A percentile compares a stretch with the other conserved stretches of the same genome.
phyloP scores from a whole-genome alignment of 2,113 vertebrate genomes.

The Felis chaus region DNA sequence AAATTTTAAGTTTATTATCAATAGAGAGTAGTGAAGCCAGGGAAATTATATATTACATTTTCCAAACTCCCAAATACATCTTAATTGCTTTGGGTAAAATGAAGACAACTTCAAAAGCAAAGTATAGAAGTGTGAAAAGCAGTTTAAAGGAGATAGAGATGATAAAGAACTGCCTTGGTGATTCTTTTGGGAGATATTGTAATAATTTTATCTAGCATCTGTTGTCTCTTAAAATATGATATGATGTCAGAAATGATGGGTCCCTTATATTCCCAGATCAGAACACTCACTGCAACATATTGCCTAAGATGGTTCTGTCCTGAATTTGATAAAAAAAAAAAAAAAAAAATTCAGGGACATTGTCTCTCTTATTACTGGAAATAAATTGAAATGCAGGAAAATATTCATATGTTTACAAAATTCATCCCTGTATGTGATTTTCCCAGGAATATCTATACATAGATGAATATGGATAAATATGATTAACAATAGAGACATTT shows the following conservation, averaged over 20 bases:
- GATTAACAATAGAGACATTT: neutral
- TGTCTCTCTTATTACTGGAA: neutral
- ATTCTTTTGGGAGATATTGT: neutral
- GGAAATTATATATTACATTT: conserved; percentile 25
- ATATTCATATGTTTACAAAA: neutral
- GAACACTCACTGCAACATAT: neutral
- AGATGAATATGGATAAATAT: neutral
- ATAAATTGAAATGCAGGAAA: neutral
- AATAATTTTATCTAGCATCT: conserved; percentile 39
- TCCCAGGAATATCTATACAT: neutral
- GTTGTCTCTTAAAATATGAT: neutral
- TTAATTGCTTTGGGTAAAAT: neutral
- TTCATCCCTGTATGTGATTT: neutral
- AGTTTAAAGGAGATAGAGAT: neutral
- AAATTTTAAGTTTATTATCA: conserved; percentile 18
- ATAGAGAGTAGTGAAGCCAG: neutral
- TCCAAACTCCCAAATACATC: neutral
- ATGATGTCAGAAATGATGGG: neutral
- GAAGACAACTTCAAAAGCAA: neutral
- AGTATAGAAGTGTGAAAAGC: neutral
- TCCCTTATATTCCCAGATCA: neutral
- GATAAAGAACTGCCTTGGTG: neutral
- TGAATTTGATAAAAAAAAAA: neutral
- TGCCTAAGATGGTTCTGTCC: neutral
- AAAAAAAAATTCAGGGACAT: neutral